Evolutionary conservation across 2,113 vertebrate species (phyloP).

Genomic region (Ictalurus furcatus): DNA sequence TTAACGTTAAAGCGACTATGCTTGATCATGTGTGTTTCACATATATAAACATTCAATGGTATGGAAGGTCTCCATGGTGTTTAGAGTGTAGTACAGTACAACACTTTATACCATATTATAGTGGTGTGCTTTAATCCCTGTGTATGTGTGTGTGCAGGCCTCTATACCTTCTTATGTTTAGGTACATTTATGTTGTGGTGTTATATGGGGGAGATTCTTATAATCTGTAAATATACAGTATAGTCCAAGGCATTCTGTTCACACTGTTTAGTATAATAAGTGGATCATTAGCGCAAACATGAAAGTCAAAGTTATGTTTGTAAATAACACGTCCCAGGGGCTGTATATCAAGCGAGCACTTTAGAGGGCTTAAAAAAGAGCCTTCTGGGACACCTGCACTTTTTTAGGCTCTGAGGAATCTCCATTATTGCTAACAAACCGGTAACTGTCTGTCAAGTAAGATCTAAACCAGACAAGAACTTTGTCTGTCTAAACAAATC

Average conservation of each 20-base stretch:
- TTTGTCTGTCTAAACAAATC: conserved; percentile 2
- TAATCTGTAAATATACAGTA: background rate
- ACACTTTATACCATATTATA: background rate
- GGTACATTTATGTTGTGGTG: background rate
- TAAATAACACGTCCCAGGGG: background rate
- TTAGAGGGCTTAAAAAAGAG: background rate
- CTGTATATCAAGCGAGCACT: background rate
- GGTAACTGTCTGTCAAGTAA: background rate
- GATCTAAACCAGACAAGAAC: conserved; percentile 16
- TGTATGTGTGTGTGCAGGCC: background rate
- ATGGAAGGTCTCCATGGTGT: conserved; percentile 38
- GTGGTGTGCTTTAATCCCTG: background rate
- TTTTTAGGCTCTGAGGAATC: conserved; percentile 9
- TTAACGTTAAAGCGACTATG: conserved; percentile 55
- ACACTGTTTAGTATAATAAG: background rate
- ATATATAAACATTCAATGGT: conserved; percentile 30
- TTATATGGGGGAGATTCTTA: background rate
- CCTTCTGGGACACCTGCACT: background rate
- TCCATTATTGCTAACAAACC: background rate
- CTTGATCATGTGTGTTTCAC: conserved; percentile 28
- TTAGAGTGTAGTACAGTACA: conserved; percentile 35
- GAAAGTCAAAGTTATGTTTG: background rate
- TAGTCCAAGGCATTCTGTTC: background rate
- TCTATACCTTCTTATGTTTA: background rate
- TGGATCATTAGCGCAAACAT: background rate